Conservation (phyloP, 1,140 invertebrate genomes). For the Megalonaias nervosa region DNA sequence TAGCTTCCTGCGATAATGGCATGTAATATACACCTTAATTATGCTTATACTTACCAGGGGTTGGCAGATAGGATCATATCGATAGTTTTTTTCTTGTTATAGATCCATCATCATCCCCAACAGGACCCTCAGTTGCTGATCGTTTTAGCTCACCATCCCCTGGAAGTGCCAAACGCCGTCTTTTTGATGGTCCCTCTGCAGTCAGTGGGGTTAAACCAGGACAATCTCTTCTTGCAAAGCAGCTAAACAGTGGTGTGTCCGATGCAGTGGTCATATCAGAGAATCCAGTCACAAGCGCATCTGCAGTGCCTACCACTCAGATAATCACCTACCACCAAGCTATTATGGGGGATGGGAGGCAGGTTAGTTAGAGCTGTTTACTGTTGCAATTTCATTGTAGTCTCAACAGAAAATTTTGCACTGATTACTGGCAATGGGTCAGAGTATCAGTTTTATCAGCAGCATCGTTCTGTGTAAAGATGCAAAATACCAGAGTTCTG, state of each 20-base stretch:
- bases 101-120: constrained; percentile 67
- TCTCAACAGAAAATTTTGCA: neutral
- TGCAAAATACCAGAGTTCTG: too few relatives aligned
- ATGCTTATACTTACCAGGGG: too few relatives aligned
- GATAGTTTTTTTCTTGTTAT: constrained; percentile 8
- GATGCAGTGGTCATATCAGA: neutral
- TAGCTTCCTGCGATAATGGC: too few relatives aligned
- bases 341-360: constrained; percentile 61
- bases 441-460: too few relatives aligned
- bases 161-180: constrained; percentile 67
- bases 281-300: neutral
- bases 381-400: neutral
- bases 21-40: too few relatives aligned
- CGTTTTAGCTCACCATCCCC: constrained; percentile 70
- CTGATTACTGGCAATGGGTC: too few relatives aligned
- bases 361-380: constrained; percentile 37
- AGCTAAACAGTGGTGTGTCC: constrained; percentile 12
- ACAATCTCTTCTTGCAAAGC: constrained; percentile 1
- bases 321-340: constrained; percentile 58
- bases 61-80: too few relatives aligned
- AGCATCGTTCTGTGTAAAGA: too few relatives aligned
- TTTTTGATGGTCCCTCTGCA: constrained; percentile 59
- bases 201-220: constrained; percentile 7
- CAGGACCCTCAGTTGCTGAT: constrained; percentile 63
- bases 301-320: neutral